Evolutionary conservation across 2,888 invertebrate genomes (phyloP).

Genomic region (Pseudanteris insignis): DNA sequence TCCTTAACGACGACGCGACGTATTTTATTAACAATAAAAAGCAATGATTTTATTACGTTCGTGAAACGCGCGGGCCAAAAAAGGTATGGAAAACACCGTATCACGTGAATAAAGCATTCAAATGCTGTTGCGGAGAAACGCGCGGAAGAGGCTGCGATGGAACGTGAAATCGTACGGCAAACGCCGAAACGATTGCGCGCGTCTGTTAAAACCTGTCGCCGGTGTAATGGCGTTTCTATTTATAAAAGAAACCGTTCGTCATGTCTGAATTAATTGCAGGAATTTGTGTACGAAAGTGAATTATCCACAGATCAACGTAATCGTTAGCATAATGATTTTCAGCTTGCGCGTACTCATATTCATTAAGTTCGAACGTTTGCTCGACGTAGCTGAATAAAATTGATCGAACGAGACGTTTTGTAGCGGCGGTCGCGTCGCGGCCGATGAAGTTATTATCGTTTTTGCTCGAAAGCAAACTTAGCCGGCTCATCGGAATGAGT

Average conservation of each 20-base stretch:
- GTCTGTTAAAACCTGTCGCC: slow-evolving; percentile 19
- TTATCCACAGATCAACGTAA: no score
- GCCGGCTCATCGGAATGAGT: not conserved
- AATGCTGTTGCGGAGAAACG: slow-evolving; percentile 10
- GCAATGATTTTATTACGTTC: slow-evolving; percentile 7
- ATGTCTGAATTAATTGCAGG: slow-evolving; percentile 23
- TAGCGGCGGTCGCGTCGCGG: no score
- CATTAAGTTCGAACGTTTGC: no score
- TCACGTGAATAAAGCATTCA: slow-evolving; percentile 16
- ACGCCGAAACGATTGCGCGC: slow-evolving; percentile 5
- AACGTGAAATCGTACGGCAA: not conserved
- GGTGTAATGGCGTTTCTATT: slow-evolving; percentile 7
- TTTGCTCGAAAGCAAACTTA: no score
- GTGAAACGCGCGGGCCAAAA: not conserved
- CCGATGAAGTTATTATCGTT: no score
- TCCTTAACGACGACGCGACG: not conserved
- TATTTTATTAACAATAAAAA: slow-evolving; percentile 14
- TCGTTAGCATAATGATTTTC: slow-evolving; percentile 1
- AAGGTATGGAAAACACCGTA: not conserved
- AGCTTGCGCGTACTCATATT: no score
- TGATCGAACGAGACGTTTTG: no score
- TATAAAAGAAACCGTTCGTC: slow-evolving; percentile 14
- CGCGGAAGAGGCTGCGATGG: slow-evolving; percentile 9
- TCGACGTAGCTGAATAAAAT: no score
- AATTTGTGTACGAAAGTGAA: no score